Evolutionary conservation across 2,888 invertebrate species (phyloP).

Genomic region (Euclidia mi): DNA sequence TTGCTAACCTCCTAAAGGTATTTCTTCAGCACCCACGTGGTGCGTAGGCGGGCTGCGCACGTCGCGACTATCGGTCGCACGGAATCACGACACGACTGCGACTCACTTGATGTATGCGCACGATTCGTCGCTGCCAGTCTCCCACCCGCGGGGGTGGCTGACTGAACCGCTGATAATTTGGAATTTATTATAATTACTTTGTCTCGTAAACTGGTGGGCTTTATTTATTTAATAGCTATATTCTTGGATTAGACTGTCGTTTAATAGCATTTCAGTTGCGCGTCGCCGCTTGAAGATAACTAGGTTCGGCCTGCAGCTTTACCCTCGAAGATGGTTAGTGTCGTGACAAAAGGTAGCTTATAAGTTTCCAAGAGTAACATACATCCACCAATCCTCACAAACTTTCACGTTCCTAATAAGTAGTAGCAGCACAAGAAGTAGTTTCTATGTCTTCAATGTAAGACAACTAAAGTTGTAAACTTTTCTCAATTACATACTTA

Average conservation of each 20-base stretch:
- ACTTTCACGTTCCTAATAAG: too few species aligned
- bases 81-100: constrained; percentile 60
- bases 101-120: constrained; percentile 59
- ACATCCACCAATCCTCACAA: too few species aligned
- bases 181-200: constrained; percentile 53
- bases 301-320: too few species aligned
- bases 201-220: neutral
- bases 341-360: too few species aligned
- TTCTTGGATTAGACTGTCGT: neutral
- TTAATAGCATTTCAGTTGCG: too few species aligned
- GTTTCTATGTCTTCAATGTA: too few species aligned
- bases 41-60: constrained; percentile 59
- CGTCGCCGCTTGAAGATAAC: too few species aligned
- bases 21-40: constrained; percentile 46
- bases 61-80: constrained; percentile 62
- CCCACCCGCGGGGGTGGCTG: constrained; percentile 42
- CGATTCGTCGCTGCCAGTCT: constrained; percentile 45
- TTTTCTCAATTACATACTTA: too few species aligned
- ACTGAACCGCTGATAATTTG: constrained; percentile 34
- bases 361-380: too few species aligned
- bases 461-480: too few species aligned
- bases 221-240: constrained; percentile 1
- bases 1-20: constrained; percentile 34
- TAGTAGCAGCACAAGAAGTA: too few species aligned
- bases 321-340: too few species aligned